phyloP scores from a whole-genome alignment of 2,888 invertebrate genomes.

The Tryphoninae sp. region DNA sequence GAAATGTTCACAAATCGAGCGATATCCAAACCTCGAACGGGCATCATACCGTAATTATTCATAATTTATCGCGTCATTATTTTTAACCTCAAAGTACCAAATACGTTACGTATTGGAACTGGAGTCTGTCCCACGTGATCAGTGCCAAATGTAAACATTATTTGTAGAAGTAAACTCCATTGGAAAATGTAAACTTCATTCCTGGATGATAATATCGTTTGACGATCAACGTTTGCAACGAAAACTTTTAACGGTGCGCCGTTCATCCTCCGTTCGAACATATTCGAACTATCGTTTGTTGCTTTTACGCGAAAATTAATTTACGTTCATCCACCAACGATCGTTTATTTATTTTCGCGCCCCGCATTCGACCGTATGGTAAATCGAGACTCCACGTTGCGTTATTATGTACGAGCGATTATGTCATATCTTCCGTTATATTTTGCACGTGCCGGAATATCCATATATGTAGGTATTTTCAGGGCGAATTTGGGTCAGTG shows the following conservation, averaged over 20 bases:
- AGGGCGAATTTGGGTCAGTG: slow-evolving; percentile 50
- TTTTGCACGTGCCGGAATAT: slow-evolving; percentile 12
- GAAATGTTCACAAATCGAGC: neutral
- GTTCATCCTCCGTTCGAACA: neutral
- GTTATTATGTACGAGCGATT: neutral
- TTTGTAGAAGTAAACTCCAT: slow-evolving; percentile 29
- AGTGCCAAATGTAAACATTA: slow-evolving; percentile 8
- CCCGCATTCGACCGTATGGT: neutral
- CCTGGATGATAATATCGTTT: slow-evolving; percentile 14
- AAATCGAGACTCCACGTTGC: neutral
- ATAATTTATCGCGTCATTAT: neutral
- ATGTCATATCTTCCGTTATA: neutral
- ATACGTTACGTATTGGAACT: neutral
- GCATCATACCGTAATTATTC: neutral
- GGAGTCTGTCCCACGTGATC: neutral
- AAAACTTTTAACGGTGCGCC: neutral
- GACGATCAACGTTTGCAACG: neutral
- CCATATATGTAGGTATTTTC: neutral
- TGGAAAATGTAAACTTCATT: slow-evolving; percentile 17
- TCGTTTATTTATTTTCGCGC: neutral
- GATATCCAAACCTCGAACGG: neutral
- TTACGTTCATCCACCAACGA: neutral
- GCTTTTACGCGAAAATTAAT: neutral
- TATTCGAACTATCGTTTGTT: neutral
- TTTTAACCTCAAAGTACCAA: neutral